These are phyloP conservation scores for Druon quercuslanigerum DNA, from an alignment of 1,140 invertebrate genomes.

Conservation along the genomic window DNA sequence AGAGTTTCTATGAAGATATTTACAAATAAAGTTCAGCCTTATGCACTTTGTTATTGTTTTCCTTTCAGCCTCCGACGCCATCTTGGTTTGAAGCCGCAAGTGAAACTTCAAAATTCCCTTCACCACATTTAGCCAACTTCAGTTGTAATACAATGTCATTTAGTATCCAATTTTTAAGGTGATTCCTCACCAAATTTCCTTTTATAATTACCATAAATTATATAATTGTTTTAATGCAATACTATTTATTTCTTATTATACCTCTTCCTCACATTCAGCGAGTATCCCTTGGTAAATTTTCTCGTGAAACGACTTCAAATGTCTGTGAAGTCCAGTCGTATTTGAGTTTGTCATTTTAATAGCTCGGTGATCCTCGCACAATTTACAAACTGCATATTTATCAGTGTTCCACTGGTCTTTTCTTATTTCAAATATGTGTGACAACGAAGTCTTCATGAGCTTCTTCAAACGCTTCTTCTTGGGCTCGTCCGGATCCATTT, in stretches of 20 bases:
- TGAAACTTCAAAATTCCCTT: too few relatives aligned
- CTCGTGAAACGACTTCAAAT: background rate
- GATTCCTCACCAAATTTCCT: too few relatives aligned
- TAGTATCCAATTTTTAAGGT: too few relatives aligned
- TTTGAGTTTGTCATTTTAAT: conserved; percentile 23
- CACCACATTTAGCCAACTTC: too few relatives aligned
- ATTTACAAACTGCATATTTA: background rate
- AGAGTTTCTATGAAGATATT: too few relatives aligned
- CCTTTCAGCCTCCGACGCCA: too few relatives aligned
- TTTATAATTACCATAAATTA: too few relatives aligned
- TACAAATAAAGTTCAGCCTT: too few relatives aligned
- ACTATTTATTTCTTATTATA: background rate
- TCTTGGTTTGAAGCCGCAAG: too few relatives aligned
- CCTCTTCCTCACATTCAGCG: background rate
- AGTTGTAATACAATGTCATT: too few relatives aligned
- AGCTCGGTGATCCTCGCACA: conserved; percentile 6
- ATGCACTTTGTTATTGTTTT: too few relatives aligned
- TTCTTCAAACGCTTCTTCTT: background rate
- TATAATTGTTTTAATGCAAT: background rate
- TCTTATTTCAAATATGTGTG: background rate
- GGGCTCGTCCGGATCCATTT: conserved; percentile 19
- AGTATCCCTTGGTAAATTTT: conserved; percentile 5
- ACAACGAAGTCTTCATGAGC: background rate
- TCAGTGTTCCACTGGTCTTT: background rate
- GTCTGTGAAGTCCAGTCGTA: conserved; percentile 20